phyloP scores from a whole-genome alignment of 2,113 vertebrate genomes.

The Progne subis region DNA sequence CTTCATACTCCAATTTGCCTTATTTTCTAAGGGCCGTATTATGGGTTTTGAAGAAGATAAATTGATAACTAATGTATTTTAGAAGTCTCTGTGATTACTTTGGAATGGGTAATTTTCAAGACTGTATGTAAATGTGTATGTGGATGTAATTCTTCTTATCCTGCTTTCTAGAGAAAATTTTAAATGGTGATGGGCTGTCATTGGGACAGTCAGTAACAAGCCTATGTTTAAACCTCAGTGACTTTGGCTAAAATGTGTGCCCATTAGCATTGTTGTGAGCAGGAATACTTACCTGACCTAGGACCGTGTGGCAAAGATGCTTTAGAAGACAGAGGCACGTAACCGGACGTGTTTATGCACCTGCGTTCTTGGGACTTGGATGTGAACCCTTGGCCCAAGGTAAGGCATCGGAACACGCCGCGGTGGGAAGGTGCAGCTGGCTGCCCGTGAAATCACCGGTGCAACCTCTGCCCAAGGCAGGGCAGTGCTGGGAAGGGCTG shows the following conservation, averaged over 20 bases:
- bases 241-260: background rate
- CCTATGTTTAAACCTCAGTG: background rate
- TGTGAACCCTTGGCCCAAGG: background rate
- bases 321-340: background rate
- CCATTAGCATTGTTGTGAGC: background rate
- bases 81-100: conserved; percentile 17
- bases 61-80: conserved; percentile 17
- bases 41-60: background rate
- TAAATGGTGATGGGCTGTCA: background rate
- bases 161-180: background rate
- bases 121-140: background rate
- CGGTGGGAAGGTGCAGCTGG: background rate
- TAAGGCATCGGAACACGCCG: accelerated
- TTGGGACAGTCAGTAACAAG: background rate
- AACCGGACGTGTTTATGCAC: background rate
- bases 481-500: background rate
- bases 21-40: background rate
- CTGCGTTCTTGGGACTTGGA: background rate
- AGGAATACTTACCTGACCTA: background rate
- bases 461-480: background rate
- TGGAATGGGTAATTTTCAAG: background rate
- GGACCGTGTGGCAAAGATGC: background rate
- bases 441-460: accelerated
- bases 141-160: background rate
- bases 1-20: background rate